Evolutionary conservation across 2,888 invertebrate genomes (phyloP).

Genomic region (Drosophila tripunctata): DNA sequence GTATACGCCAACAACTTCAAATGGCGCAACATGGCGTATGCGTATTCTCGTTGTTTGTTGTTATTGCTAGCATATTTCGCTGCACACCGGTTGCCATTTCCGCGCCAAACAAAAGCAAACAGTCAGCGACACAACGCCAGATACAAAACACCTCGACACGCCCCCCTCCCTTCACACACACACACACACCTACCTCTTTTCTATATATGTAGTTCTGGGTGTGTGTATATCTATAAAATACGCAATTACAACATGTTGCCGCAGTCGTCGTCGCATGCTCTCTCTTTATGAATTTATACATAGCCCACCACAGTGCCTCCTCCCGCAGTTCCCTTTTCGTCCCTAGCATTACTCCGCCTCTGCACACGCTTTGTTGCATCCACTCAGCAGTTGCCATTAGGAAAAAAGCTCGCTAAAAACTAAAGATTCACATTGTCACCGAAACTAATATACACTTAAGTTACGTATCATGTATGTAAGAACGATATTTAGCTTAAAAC

Average conservation of each 20-base stretch:
- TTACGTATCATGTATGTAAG: too few relatives aligned
- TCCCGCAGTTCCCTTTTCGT: neutral
- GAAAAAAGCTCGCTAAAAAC: constrained; percentile 22
- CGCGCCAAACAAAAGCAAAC: constrained; percentile 65
- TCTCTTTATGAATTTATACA: constrained; percentile 69
- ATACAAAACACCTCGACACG: constrained; percentile 38
- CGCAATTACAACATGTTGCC: constrained; percentile 78
- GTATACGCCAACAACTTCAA: constrained; percentile 73
- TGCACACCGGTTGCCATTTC: constrained; percentile 76
- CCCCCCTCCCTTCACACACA: neutral
- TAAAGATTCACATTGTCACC: constrained; percentile 5
- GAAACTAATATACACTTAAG: constrained; percentile 6
- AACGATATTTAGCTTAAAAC: too few relatives aligned
- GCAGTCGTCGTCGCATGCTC: constrained; percentile 50
- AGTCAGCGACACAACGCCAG: constrained; percentile 49
- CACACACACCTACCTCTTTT: neutral
- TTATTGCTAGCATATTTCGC: constrained; percentile 54
- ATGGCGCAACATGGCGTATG: constrained; percentile 73
- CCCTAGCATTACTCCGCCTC: constrained; percentile 5
- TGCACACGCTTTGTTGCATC: constrained; percentile 69
- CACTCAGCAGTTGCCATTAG: constrained; percentile 69
- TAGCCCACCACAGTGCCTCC: constrained; percentile 39
- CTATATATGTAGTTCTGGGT: neutral
- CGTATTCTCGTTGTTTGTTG: constrained; percentile 47
- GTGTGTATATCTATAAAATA: constrained; percentile 66